phyloP scores from a whole-genome alignment of 2,113 vertebrate genomes.

The Bucco capensis region DNA sequence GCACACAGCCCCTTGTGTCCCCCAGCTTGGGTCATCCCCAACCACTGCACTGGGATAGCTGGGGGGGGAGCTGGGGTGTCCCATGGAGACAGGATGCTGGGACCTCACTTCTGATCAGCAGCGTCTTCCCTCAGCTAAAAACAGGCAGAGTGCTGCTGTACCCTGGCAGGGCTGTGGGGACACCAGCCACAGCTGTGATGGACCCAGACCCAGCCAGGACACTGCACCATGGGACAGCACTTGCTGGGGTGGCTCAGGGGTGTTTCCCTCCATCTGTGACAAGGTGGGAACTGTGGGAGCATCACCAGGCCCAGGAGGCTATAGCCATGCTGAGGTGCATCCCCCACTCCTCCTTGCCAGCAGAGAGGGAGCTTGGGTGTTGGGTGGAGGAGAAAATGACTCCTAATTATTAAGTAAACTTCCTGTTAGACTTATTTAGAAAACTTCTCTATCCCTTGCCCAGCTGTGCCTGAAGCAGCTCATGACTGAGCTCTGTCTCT shows the following conservation, averaged over 20 bases:
- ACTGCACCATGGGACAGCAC: accelerated
- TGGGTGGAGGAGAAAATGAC: background rate
- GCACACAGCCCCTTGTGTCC: background rate
- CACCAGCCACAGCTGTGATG: accelerated
- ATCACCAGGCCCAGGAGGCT: background rate
- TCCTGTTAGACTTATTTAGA: background rate
- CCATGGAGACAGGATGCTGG: background rate
- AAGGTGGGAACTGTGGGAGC: background rate
- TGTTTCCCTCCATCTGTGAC: background rate
- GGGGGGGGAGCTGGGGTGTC: accelerated
- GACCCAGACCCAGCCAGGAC: background rate
- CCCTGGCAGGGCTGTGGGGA: background rate
- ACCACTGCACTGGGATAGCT: accelerated
- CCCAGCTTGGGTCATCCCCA: accelerated
- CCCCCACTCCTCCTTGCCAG: background rate
- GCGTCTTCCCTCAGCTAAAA: background rate
- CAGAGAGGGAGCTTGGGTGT: background rate
- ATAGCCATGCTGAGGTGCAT: accelerated
- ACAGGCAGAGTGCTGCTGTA: background rate
- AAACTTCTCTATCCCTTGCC: background rate
- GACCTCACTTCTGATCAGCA: background rate
- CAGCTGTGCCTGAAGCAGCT: background rate
- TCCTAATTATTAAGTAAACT: background rate
- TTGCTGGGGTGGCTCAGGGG: accelerated
- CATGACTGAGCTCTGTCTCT: background rate